Base-by-base conservation (phyloP, 2,888 invertebrate genomes). In the Tipula lateralis region DNA sequence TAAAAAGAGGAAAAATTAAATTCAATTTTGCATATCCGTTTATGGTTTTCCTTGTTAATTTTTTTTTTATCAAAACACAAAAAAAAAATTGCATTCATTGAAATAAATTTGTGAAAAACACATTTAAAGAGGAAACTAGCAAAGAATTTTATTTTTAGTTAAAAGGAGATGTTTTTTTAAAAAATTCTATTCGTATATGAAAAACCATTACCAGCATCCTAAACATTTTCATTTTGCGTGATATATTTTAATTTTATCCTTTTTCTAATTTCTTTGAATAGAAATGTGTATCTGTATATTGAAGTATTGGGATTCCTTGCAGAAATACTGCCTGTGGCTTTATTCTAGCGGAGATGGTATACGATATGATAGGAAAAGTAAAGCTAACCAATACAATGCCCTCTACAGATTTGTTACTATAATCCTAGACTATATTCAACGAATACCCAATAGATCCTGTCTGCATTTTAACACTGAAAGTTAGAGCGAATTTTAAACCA, bases 11-110 rank as follows among this genome's bases (percentile, higher is more conserved):
- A 66, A 66, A 66, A 66, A 66, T 66, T 66, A 66, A 66, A 66
- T 24, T 66, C 66, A 66, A 66, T 66, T 66, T 66, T 66, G 66
- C 66, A 66, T 66, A 66, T 66, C 66, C 66, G 66, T 66, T 66
- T 66, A 66, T 66, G 66, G 66, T 66, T 66, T 66, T 66, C 24
- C 66, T 19, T 44, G 12, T 34, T 34, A 34, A 34, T 34, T 34
- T 7, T 36, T 50, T 50, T 50, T 50, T 50, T 6, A 24, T 44
- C 1, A 24, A 66, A 66, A 66, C 66, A 66, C 24, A 66, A 66
- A 66, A 66, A 66, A 66, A 39, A 39, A 39, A n/a, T 66, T 66
- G 66, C 66, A 66, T 66, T 66, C 24, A 66, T 24, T 66, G 66
- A 66, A 66, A 66, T 66, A 66, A 66, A 66, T 66, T 66, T 66